Evolutionary conservation across 2,113 vertebrate species (phyloP).

Genomic region (Saguinus midas): DNA sequence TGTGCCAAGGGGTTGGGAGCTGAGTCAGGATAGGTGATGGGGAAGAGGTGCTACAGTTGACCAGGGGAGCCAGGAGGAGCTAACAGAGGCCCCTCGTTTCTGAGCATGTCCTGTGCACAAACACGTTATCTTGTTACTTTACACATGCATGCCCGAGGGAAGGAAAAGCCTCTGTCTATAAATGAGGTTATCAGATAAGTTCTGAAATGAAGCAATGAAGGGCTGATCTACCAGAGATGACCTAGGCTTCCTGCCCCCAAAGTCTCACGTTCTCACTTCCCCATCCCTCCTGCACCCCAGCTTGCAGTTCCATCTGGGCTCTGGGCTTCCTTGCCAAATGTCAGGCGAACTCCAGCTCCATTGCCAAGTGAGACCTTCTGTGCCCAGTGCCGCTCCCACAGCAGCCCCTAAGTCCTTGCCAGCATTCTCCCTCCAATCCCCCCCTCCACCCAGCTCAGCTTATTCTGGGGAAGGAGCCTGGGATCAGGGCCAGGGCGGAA

Average conservation of each 20-base stretch:
- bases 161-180: not conserved
- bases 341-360: not conserved
- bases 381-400: not conserved
- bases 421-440: not conserved
- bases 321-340: not conserved
- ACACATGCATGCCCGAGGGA: too few relatives aligned
- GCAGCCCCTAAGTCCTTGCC: not conserved
- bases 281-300: not conserved
- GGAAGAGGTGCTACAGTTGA: not conserved
- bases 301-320: not conserved
- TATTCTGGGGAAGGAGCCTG: not conserved
- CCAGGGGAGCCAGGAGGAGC: not conserved
- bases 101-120: accelerated
- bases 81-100: not conserved
- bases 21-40: not conserved
- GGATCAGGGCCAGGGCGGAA: not conserved
- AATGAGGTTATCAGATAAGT: not conserved
- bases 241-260: not conserved
- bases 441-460: not conserved
- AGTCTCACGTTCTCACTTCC: not conserved
- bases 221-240: not conserved
- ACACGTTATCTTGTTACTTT: too few relatives aligned
- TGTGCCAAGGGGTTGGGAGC: not conserved
- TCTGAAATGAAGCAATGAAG: not conserved
- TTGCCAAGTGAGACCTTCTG: not conserved